phyloP scores from a whole-genome alignment of 30 jellyfish, hydroid and myxozoan species.

The Aurelia aurita complex sp. Pacific region DNA sequence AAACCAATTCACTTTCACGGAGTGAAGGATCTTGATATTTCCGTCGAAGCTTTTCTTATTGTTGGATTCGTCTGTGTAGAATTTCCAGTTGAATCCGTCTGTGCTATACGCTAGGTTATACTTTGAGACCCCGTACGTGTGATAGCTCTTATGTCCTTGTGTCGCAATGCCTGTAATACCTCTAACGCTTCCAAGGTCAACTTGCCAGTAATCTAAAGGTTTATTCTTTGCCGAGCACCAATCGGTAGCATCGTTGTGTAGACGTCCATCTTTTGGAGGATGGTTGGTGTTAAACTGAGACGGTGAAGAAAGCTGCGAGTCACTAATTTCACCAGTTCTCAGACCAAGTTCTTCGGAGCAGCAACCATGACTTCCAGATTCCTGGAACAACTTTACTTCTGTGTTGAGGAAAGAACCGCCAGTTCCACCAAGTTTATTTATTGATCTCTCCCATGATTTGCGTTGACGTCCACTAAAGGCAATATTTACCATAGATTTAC shows the following conservation, averaged over 20 bases:
- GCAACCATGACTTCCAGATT: background rate
- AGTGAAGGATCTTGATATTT: background rate
- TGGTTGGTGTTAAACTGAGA: background rate
- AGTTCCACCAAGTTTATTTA: background rate
- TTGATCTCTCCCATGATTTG: constrained; percentile 21
- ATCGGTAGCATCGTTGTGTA: background rate
- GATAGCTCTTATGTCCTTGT: background rate
- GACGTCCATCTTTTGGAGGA: background rate
- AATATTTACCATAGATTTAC: constrained; percentile 4
- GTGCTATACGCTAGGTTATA: constrained; percentile 11
- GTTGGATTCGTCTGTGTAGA: background rate
- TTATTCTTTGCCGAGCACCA: background rate
- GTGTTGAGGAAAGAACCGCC: constrained; percentile 1
- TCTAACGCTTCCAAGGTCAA: constrained; percentile 17
- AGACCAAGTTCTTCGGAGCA: constrained; percentile 35
- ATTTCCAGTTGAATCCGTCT: constrained; percentile 18
- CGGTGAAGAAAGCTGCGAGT: background rate
- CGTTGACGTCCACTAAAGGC: constrained; percentile 13
- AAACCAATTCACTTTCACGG: constrained; percentile 29
- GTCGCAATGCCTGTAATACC: constrained; percentile 5
- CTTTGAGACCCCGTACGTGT: background rate
- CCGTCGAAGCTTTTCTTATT: background rate
- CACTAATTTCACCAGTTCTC: constrained; percentile 10
- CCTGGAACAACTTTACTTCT: constrained; percentile 1
- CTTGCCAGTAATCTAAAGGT: constrained; percentile 19